Evolutionary conservation across 2,888 invertebrate species (phyloP).

Genomic region (Theodoxus fluviatilis): DNA sequence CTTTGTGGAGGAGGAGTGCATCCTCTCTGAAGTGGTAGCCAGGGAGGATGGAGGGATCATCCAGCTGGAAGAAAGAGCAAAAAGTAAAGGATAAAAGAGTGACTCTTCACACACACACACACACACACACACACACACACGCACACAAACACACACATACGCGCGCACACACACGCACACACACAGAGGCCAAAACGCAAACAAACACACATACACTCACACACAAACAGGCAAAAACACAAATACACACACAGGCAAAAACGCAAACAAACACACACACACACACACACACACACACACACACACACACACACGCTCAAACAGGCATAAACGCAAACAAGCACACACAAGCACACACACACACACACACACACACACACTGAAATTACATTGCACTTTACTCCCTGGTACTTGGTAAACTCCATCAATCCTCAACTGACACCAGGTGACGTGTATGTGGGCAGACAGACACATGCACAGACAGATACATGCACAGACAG

Average conservation of each 20-base stretch:
- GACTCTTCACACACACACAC: not conserved
- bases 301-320: not conserved
- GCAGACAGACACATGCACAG: too few relatives aligned
- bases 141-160: not conserved
- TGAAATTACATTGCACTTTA: too few relatives aligned
- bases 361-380: conserved; percentile 7
- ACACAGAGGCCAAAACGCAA: not conserved
- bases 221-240: not conserved
- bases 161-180: conserved; percentile 9
- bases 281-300: conserved; percentile 4
- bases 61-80: conserved; percentile 45
- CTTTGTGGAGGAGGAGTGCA: conserved; percentile 64
- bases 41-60: conserved; percentile 62
- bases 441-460: too few relatives aligned
- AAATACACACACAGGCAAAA: not conserved
- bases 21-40: conserved; percentile 68
- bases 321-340: not conserved
- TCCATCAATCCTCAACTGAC: too few relatives aligned
- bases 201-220: not conserved
- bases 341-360: not conserved
- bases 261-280: not conserved
- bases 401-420: too few relatives aligned
- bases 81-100: not conserved
- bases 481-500: too few relatives aligned
- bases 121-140: not conserved